Base-by-base conservation (phyloP, 2,888 invertebrate species). In the Xylota segnis region DNA sequence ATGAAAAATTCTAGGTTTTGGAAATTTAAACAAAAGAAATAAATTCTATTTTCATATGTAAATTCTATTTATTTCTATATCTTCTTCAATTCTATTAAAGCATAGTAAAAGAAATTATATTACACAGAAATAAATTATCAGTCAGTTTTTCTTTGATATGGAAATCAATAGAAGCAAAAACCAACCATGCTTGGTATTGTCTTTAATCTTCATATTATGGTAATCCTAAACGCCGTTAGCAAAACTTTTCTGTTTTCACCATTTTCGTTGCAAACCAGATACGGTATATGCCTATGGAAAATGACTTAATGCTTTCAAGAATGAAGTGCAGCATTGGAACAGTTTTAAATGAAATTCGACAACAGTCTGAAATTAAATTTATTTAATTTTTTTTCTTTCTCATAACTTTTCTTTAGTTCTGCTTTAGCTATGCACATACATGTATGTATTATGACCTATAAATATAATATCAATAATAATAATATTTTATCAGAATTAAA, bases 201-300 rank as follows among this genome's bases (percentile, higher is more conserved):
- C 79, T 79, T 83, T 83, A 83, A 75, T 83, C 83, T 65, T 77
- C 70, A 40, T 40, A 77, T 59, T 79, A 83, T 79, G 83, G 54
- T 63, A 83, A 83, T 83, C 54, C 54, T 14, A 74, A 74, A 56
- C 6, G 68, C 83, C 83, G 43, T 10, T 50, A 70, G 83, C 78
- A 63, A 29, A 78, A 78, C 66, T 78, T 78, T 72, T 66, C 72
- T 68, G 45, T 50, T 32, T 59, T 29, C 37, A 23, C 43, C 59
- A 37, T 16, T 58, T 43, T 66, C 59, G 23, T 59, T 52, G 59
- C 37, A 6, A 37, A 16, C 34, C 63, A 74, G 66, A 81, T 81
- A 66, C 66, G 66, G 43, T 63, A 58, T 47, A 61, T 50, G 61
- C 40, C 43, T n/a, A 23, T 61, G 23, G 59, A 43, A 59, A 32